Evolutionary conservation across 1,140 invertebrate genomes (phyloP), one percentile per base, ranked within the genome.

Genomic region (Achatina immaculata): DNA sequence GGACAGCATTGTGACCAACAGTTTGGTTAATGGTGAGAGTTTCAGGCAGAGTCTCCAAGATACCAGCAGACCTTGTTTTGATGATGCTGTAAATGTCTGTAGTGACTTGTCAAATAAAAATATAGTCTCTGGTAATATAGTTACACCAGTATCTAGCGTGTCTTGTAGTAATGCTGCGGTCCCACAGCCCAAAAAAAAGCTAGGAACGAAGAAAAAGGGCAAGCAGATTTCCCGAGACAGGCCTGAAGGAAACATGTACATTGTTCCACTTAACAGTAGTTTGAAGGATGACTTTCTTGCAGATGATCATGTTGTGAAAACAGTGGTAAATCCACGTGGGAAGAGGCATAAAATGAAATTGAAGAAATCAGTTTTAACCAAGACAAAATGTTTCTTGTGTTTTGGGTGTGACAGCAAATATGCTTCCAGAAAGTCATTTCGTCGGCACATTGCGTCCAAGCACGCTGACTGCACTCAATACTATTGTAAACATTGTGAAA

Each of bases 401-500:
- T 73, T 43, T 21, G 1, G 11, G 6, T 73, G 71, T 73, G 71
- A 73, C 28, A 73, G 48, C 34, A 43, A 51, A n/a, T 73, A 73
- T 51, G 71, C 71, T 43, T 43, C 71, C 1, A 73, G 71, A 31
- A 73, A 73, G 28, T 73, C 71, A 28, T 73, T 73, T 51, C 38
- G 71, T 19, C 71, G 71, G 7, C 71, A 73, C 48, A 36, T 73
- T 48, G 40, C 71, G 1, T 43, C 38, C 43, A 73, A 73, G 43
- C 71, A 73, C 48, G 71, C 16, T 4, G 51, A 76, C 55, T 45
- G 36, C 28, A 62, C 28, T 11, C 21, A 36, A 19, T 76, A 40
- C 40, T 76, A n/a, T 40, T 76, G 74, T 62, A 65, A 76, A 55
- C 48, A 62, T 51, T 76, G 74, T 31, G 1, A 62, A 1, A 76